Percentiles rank a stretch among this genome's conserved stretches.
Conservation (phyloP, 2,797 vertebrate species). For the Bufotes viridis region DNA sequence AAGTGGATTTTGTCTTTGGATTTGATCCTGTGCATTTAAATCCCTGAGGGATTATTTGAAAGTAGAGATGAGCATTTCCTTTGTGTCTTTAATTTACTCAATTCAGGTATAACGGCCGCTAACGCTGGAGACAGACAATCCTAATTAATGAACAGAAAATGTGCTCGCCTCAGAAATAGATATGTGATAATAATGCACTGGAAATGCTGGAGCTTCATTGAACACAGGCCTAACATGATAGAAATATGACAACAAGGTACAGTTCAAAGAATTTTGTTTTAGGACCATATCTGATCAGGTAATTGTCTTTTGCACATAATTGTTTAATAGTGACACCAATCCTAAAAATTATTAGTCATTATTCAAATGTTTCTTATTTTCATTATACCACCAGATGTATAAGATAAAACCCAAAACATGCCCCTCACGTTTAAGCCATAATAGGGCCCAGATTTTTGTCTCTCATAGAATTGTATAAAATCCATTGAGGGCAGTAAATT, state of each 20-base stretch:
- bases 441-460: too few species aligned
- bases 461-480: too few species aligned
- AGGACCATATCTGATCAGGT: neutral
- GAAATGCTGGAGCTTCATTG: neutral
- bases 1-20: constrained; percentile 20
- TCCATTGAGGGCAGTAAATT: too few species aligned
- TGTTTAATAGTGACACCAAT: neutral
- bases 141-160: constrained; percentile 28
- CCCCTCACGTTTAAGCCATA: too few species aligned
- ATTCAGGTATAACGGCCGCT: neutral
- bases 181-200: constrained; percentile 14
- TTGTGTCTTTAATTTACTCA: constrained; percentile 26
- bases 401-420: neutral
- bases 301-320: neutral
- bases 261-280: neutral
- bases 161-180: neutral
- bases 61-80: constrained; percentile 8
- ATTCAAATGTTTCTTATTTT: neutral
- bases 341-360: neutral
- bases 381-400: neutral
- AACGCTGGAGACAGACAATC: neutral
- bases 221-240: constrained; percentile 2
- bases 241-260: neutral
- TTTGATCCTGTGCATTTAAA: constrained; percentile 4
- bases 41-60: constrained; percentile 26